Base-by-base conservation (phyloP, 2,113 vertebrate species). In the Motacilla alba region DNA sequence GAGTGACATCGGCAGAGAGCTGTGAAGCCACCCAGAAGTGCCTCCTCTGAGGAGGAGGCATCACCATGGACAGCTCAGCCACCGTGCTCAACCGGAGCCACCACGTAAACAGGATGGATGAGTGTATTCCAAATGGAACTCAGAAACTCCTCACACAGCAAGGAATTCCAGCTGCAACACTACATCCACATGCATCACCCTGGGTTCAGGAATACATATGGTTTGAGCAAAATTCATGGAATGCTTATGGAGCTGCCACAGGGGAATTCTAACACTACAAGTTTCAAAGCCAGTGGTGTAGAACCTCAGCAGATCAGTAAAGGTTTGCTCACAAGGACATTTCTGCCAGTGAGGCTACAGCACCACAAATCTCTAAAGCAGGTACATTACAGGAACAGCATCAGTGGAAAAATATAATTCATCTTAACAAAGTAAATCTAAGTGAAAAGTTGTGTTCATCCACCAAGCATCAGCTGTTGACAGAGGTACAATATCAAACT, bases 61-160 rank as follows among this genome's bases (percentile, higher is more conserved):
- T 24, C 94, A 96, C 95, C 95, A 96, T 91, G 95, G 95, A 97
- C 95, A 96, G 96, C 94, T 53, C 52, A 53, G 52, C 28, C 28
- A 44, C 43, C 43, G 17, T 4, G 17, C 43, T 97, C 97, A 96
- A 22, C 46, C 46, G 11, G 46, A 47, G 15, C 21, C 50, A 81
- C 35, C 13, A 2, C 2, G 8, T 23, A 80, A 90, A 93, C 80
- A 86, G 84, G 66, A 85, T 41, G 64, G 83, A 64, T 15, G 41
- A 85, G 53, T 10, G 4, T 10, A 17, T 62, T 33, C 84, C 87
- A 23, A 63, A 62, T 4, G 37, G 67, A 77, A 58, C 41, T 64
- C 81, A 19, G 27, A 41, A 69, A 47, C 20, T 60, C 62, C 69
- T 58, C 88, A 43, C 0, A 43, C 19, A 44, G 82, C 44, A 72